Conservation (phyloP, 2,888 invertebrate genomes). For the Drosophila mayaguana region DNA sequence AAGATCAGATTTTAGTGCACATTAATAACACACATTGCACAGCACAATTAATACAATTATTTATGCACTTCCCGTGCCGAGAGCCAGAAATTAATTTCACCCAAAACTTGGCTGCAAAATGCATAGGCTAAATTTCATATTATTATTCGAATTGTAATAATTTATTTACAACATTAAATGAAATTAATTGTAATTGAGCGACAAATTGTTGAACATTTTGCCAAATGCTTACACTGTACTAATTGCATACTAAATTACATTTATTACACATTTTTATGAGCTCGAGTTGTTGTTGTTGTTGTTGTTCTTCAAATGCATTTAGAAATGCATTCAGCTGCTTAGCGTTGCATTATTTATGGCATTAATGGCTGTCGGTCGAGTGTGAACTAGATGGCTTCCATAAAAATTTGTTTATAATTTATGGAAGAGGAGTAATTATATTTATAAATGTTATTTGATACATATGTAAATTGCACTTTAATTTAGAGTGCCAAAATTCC, state of each 20-base stretch:
- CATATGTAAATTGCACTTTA: not conserved
- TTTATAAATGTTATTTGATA: not conserved
- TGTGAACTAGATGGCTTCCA: not conserved
- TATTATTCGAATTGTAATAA: conserved; percentile 40
- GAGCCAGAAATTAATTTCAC: conserved; percentile 32
- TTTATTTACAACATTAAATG: conserved; percentile 63
- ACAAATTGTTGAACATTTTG: conserved; percentile 42
- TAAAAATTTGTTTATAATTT: not conserved
- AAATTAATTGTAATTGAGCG: conserved; percentile 44
- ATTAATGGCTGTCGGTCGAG: not conserved
- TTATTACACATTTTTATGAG: not conserved
- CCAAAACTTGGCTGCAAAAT: conserved; percentile 21
- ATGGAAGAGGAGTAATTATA: not conserved
- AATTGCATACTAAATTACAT: conserved; percentile 22
- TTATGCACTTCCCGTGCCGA: conserved; percentile 49
- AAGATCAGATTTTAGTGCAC: conserved; percentile 41
- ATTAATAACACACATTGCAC: conserved; percentile 53
- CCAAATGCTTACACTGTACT: not conserved
- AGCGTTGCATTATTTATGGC: not conserved
- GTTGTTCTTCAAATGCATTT: not conserved
- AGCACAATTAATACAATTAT: conserved; percentile 31
- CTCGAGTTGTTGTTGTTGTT: not conserved
- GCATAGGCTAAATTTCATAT: conserved; percentile 16
- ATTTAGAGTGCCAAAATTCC: not conserved
- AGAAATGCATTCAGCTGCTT: not conserved